phyloP scores from a whole-genome alignment of 2,888 invertebrate species.

The Drosophila quinaria region DNA sequence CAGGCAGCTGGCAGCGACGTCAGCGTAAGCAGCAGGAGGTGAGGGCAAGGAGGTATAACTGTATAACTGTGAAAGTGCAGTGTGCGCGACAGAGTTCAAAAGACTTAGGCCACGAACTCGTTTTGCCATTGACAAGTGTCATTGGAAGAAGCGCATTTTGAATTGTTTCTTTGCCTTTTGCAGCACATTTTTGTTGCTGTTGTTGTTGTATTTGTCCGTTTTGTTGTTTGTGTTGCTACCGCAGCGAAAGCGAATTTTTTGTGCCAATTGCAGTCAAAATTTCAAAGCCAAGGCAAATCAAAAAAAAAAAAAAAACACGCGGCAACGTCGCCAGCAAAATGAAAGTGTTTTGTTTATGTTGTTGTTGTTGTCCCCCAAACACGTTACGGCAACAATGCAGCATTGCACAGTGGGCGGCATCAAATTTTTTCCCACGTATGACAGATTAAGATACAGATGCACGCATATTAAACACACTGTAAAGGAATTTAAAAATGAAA shows the following conservation, averaged over 20 bases:
- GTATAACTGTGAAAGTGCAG: constrained; percentile 56
- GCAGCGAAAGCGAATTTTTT: constrained; percentile 76
- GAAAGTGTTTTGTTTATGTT: constrained; percentile 69
- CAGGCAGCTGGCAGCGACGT: constrained; percentile 23
- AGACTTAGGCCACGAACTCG: constrained; percentile 77
- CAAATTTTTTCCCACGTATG: constrained; percentile 32
- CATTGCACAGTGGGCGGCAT: constrained; percentile 52
- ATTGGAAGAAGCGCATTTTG: constrained; percentile 45
- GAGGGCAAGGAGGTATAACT: not conserved
- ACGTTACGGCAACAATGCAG: constrained; percentile 54
- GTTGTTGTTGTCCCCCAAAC: constrained; percentile 48
- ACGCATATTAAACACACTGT: constrained; percentile 2
- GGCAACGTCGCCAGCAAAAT: constrained; percentile 55
- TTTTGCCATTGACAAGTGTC: constrained; percentile 72
- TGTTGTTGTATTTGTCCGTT: constrained; percentile 5
- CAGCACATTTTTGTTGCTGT: constrained; percentile 31
- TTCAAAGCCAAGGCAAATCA: constrained; percentile 68
- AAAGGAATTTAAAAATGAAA: constrained; percentile 5
- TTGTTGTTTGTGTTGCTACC: constrained; percentile 27
- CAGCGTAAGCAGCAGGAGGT: constrained; percentile 5
- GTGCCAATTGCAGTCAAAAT: constrained; percentile 68
- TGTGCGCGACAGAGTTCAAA: constrained; percentile 62
- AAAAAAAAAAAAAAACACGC: constrained; percentile 23
- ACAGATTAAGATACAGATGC: constrained; percentile 4
- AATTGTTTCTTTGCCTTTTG: constrained; percentile 37